A percentile compares a stretch with the other conserved stretches of the same genome.
phyloP scores from a whole-genome alignment of 2,888 invertebrate genomes.

The Apotomis capreana region DNA sequence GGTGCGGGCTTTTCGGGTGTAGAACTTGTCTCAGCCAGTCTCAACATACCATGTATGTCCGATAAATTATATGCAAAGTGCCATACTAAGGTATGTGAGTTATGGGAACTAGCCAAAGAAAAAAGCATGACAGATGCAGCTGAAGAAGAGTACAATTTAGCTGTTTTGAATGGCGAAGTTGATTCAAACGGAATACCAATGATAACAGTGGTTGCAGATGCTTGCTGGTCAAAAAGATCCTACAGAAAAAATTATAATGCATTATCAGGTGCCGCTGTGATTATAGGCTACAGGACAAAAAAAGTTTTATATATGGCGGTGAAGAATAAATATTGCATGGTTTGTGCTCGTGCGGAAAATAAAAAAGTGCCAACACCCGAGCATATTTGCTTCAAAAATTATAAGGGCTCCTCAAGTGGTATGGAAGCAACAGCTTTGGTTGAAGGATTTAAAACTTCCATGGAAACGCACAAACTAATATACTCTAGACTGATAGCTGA shows the following conservation, averaged over 20 bases:
- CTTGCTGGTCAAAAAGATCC: slow-evolving; percentile 33
- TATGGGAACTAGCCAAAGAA: slow-evolving; percentile 37
- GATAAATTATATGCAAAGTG: slow-evolving; percentile 28
- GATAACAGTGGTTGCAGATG: slow-evolving; percentile 40
- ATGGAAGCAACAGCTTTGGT: slow-evolving; percentile 32
- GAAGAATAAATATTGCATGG: slow-evolving; percentile 38
- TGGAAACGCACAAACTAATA: slow-evolving; percentile 26
- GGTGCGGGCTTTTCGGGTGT: slow-evolving; percentile 13
- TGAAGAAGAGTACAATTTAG: slow-evolving; percentile 43
- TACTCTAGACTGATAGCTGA: slow-evolving; percentile 41
- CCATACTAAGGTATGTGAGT: slow-evolving; percentile 27
- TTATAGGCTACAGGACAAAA: slow-evolving; percentile 5
- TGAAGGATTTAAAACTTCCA: slow-evolving; percentile 42
- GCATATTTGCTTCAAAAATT: slow-evolving; percentile 36
- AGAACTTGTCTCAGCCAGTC: slow-evolving; percentile 27
- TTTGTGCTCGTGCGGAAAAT: slow-evolving; percentile 32
- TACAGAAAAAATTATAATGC: slow-evolving; percentile 25
- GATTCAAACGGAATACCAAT: slow-evolving; percentile 41
- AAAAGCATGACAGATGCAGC: slow-evolving; percentile 42
- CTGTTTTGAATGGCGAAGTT: slow-evolving; percentile 40
- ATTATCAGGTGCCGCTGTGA: slow-evolving; percentile 19
- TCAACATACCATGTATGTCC: slow-evolving; percentile 28
- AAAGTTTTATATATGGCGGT: slow-evolving; percentile 35
- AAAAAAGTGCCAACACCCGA: neutral
- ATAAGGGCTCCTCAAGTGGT: slow-evolving; percentile 26